phyloP scores from a whole-genome alignment of 2,888 invertebrate genomes.

The Teinopalpus imperialis region DNA sequence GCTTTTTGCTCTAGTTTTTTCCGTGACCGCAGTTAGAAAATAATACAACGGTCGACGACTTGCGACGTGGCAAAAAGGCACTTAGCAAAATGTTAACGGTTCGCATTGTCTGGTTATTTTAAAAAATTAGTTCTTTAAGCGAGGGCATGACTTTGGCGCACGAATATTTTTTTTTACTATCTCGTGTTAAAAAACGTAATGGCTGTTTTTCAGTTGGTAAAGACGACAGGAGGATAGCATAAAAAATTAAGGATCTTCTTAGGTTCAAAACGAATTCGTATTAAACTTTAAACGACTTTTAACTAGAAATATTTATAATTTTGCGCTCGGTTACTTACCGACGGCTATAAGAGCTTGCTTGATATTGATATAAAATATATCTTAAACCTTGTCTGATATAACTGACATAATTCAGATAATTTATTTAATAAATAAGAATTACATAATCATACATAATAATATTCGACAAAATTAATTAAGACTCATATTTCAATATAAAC shows the following conservation, averaged over 20 bases:
- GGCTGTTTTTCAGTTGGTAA: neutral
- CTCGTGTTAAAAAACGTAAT: constrained; percentile 15
- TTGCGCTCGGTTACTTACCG: constrained; percentile 5
- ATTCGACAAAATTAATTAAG: too few species aligned
- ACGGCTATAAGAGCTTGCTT: neutral
- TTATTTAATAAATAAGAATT: neutral
- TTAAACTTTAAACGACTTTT: too few species aligned
- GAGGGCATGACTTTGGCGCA: constrained; percentile 28
- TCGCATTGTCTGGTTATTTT: constrained; percentile 25
- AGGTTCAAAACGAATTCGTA: too few species aligned
- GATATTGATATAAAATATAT: neutral
- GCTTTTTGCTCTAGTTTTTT: constrained; percentile 74
- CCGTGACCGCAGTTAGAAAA: constrained; percentile 68
- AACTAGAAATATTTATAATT: too few species aligned
- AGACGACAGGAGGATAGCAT: too few species aligned
- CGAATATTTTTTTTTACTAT: constrained; percentile 17
- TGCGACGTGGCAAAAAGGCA: constrained; percentile 32
- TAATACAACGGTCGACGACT: constrained; percentile 54
- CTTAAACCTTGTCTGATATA: constrained; percentile 1
- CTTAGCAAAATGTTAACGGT: constrained; percentile 40
- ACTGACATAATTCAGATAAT: neutral
- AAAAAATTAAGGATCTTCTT: too few species aligned
- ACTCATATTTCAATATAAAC: too few species aligned
- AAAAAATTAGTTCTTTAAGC: constrained; percentile 25
- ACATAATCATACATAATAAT: neutral